Percentiles rank a stretch among this genome's conserved stretches.
Evolutionary conservation across 2,113 vertebrate genomes (phyloP).

Genomic region (Picathartes gymnocephalus): DNA sequence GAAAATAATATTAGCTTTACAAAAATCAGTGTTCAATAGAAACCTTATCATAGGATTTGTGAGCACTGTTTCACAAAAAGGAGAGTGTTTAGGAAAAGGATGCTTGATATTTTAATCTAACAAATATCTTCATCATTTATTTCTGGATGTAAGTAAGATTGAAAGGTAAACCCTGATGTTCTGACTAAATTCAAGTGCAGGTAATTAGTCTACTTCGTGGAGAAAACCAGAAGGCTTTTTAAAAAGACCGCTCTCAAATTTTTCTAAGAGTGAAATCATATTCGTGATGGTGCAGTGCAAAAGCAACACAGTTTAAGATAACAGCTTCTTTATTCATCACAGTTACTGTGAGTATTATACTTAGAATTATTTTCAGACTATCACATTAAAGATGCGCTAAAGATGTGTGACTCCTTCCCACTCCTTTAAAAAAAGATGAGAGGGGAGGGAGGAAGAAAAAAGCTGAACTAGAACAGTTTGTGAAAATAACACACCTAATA

Average conservation of each 20-base stretch:
- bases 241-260: background rate
- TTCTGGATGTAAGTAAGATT: background rate
- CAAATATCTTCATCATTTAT: background rate
- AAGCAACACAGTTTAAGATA: background rate
- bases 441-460: background rate
- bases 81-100: background rate
- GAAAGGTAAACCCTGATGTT: background rate
- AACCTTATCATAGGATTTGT: background rate
- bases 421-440: background rate
- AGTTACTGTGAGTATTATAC: background rate
- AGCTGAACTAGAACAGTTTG: background rate
- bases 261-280: background rate
- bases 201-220: background rate
- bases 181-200: background rate
- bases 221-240: background rate
- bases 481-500: background rate
- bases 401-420: background rate
- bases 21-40: background rate
- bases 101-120: background rate
- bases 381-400: background rate
- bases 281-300: background rate
- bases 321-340: background rate
- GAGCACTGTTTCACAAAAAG: background rate
- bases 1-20: background rate
- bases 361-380: conserved; percentile 25